Conservation (phyloP, 1,140 invertebrate genomes). For the Drosophila dunni region DNA sequence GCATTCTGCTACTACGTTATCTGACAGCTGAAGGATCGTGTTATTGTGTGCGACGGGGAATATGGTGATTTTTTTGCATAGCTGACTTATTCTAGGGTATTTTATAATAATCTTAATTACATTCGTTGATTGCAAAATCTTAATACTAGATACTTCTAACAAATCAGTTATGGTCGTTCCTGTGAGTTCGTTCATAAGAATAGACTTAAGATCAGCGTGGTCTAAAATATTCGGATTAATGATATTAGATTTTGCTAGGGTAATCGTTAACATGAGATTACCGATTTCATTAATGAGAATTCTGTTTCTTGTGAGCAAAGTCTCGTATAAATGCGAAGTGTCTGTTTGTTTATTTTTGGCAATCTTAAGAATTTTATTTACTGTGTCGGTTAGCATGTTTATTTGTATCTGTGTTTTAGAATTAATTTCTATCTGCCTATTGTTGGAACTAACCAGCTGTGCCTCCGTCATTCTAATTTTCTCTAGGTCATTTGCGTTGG, state of each 20-base stretch:
- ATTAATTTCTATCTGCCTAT: slow-evolving; percentile 18
- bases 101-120: too few species aligned
- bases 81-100: too few species aligned
- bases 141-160: too few species aligned
- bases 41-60: too few species aligned
- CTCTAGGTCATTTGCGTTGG: not conserved
- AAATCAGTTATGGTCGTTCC: too few species aligned
- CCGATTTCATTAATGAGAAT: slow-evolving; percentile 17
- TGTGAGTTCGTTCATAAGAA: too few species aligned
- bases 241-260: slow-evolving; percentile 3
- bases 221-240: too few species aligned
- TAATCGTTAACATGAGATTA: slow-evolving; percentile 24
- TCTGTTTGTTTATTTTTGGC: slow-evolving; percentile 16
- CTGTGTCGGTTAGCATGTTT: slow-evolving; percentile 14
- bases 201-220: too few species aligned
- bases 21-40: too few species aligned
- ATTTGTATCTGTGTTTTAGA: slow-evolving; percentile 10
- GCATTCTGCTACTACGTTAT: too few species aligned
- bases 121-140: too few species aligned
- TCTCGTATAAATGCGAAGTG: slow-evolving; percentile 24
- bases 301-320: slow-evolving; percentile 18
- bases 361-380: slow-evolving; percentile 14
- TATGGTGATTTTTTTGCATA: too few species aligned
- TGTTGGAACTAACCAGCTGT: slow-evolving; percentile 19
- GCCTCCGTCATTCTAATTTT: slow-evolving; percentile 6